Conservation (phyloP, 2,113 vertebrate species). For the Eretmochelys imbricata region DNA sequence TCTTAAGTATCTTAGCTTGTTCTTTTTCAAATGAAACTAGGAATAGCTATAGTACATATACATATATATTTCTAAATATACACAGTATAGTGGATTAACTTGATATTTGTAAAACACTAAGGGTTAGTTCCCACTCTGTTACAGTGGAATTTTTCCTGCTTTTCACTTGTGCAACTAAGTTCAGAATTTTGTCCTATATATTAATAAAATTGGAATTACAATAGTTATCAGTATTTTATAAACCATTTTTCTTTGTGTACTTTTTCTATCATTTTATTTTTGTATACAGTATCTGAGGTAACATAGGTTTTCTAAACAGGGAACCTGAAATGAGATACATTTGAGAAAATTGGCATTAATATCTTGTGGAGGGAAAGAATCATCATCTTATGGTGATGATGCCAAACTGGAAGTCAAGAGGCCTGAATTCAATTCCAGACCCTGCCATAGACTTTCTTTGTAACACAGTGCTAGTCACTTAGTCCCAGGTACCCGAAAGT, state of each 20-base stretch:
- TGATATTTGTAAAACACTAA: no score
- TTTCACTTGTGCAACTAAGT: no score
- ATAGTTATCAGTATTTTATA: background rate
- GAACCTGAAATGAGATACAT: background rate
- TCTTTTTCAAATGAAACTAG: background rate
- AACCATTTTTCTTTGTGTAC: fast-evolving
- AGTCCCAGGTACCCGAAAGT: background rate
- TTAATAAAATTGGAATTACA: background rate
- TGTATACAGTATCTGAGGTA: background rate
- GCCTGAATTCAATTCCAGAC: background rate
- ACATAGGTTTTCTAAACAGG: fast-evolving
- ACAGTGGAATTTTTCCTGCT: no score
- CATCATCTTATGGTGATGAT: fast-evolving
- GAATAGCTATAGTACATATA: no score
- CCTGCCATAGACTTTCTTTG: background rate
- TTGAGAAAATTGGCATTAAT: background rate
- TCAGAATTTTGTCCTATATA: background rate
- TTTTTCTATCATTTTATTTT: background rate
- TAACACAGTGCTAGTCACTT: background rate
- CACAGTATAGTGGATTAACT: no score
- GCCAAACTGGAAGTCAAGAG: background rate
- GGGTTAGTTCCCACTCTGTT: no score
- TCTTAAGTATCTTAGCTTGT: background rate
- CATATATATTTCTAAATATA: no score
- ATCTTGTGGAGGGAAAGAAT: background rate